Conservation (phyloP, 1,140 invertebrate species). For the Nymphalis io region DNA sequence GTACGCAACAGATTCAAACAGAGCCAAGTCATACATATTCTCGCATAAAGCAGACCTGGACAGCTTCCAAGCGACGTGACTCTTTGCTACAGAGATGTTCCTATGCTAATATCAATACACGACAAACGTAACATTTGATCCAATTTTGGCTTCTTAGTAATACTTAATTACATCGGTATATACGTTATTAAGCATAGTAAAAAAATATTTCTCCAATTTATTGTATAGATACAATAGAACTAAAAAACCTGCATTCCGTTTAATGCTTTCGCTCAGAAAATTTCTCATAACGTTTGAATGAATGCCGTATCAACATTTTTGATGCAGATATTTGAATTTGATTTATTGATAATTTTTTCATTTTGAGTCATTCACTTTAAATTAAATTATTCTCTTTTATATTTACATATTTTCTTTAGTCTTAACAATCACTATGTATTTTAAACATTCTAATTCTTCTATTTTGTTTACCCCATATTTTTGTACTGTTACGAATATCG, state of each 20-base stretch:
- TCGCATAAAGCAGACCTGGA: conserved; percentile 20
- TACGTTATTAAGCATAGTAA: background rate
- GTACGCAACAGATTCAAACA: conserved; percentile 20
- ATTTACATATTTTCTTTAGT: no score
- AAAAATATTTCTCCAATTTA: background rate
- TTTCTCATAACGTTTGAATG: no score
- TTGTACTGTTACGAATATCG: background rate
- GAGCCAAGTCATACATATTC: conserved; percentile 20
- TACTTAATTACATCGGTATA: background rate
- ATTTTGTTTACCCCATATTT: background rate
- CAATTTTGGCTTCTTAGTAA: background rate
- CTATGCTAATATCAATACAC: conserved; percentile 4
- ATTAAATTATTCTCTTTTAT: no score
- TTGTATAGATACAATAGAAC: no score
- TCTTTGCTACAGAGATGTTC: background rate
- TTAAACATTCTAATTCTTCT: background rate
- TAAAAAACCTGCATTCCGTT: no score
- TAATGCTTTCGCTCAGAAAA: no score
- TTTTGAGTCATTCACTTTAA: no score
- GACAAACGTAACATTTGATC: background rate
- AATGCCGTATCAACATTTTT: no score
- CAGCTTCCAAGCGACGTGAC: conserved; percentile 21
- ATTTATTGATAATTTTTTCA: no score
- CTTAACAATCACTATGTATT: no score
- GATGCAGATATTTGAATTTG: no score